Evolutionary conservation across 2,113 vertebrate genomes (phyloP).

Genomic region (Pitta sordida): DNA sequence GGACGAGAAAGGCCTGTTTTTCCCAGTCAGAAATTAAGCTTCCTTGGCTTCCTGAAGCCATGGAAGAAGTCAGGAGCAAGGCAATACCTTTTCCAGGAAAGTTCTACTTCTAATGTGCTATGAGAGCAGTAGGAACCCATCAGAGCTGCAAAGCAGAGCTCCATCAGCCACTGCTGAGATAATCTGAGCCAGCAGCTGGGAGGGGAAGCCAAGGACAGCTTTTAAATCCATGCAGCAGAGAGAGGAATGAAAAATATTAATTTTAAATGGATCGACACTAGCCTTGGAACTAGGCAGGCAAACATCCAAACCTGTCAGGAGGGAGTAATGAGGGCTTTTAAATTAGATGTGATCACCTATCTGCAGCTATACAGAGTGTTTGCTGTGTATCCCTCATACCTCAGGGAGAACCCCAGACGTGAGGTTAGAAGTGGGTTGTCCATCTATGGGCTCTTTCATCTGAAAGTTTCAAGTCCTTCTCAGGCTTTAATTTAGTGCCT

Average conservation of each 20-base stretch:
- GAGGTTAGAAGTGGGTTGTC: background rate
- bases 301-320: constrained; percentile 45
- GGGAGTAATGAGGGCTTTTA: constrained; percentile 44
- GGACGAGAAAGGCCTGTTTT: background rate
- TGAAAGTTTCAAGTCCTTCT: constrained; percentile 2
- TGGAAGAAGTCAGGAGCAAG: background rate
- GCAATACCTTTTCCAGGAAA: constrained; percentile 39
- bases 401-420: background rate
- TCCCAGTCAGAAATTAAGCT: background rate
- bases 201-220: background rate
- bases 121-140: constrained; percentile 25
- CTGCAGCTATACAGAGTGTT: constrained; percentile 15
- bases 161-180: background rate
- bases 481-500: constrained; percentile 23
- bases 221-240: background rate
- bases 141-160: background rate
- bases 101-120: background rate
- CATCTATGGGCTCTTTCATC: background rate
- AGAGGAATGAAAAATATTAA: constrained; percentile 46
- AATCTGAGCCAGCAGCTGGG: background rate
- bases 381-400: background rate
- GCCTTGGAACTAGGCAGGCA: constrained; percentile 41
- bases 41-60: background rate
- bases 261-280: constrained; percentile 33
- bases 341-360: constrained; percentile 57